phyloP scores from a whole-genome alignment of 2,113 vertebrate genomes.

The Phalacrocorax carbo region DNA sequence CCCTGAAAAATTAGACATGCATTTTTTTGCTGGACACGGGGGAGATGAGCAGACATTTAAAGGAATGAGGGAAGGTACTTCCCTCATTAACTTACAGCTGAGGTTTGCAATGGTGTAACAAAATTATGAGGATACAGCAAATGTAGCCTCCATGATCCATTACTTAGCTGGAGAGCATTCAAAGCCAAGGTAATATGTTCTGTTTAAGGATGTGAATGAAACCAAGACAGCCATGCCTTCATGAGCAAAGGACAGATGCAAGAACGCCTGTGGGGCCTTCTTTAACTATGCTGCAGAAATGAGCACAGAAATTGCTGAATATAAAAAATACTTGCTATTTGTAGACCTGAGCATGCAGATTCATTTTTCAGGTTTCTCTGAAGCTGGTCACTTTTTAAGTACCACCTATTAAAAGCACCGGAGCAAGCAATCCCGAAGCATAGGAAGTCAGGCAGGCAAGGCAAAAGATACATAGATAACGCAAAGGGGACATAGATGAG shows the following conservation, averaged over 20 bases:
- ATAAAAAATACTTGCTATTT: background rate
- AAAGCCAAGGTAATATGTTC: background rate
- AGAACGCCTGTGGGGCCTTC: background rate
- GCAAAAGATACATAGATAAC: too few species aligned
- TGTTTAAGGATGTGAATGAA: background rate
- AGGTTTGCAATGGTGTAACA: background rate
- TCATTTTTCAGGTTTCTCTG: background rate
- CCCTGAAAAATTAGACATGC: background rate
- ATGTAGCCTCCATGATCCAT: background rate
- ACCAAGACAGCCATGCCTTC: background rate
- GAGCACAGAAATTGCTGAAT: background rate
- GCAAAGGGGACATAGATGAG: too few species aligned
- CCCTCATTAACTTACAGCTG: background rate
- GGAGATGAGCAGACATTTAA: background rate
- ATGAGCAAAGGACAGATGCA: background rate
- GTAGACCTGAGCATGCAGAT: background rate
- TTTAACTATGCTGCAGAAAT: background rate
- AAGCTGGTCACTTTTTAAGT: background rate
- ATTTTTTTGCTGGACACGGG: background rate
- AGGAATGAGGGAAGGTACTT: background rate
- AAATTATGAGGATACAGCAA: background rate
- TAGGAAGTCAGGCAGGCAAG: too few species aligned
- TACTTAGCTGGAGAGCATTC: background rate
- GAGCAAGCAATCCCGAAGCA: too few species aligned
- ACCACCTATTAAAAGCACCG: too few species aligned